These are phyloP conservation scores for Anguilla anguilla DNA, from an alignment of 2,797 vertebrate species.

Conservation along the genomic window DNA sequence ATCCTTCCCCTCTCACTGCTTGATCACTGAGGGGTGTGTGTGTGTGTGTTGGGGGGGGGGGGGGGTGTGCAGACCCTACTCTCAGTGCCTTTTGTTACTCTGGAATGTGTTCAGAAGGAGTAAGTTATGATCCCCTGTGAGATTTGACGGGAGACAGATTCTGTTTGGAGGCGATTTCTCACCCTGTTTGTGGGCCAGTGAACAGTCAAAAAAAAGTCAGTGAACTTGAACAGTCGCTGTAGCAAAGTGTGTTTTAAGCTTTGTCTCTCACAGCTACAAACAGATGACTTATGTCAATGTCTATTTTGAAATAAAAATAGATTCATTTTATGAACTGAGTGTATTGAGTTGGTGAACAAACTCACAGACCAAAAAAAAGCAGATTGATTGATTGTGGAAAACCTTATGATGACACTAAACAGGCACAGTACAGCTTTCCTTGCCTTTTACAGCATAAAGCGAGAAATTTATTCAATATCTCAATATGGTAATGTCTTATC, in stretches of 20 bases:
- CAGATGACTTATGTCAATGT: not conserved
- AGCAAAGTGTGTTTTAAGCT: not conserved
- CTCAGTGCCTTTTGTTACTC: conserved; percentile 5
- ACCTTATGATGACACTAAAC: too few species aligned
- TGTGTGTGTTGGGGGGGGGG: not conserved
- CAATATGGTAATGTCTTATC: too few species aligned
- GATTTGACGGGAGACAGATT: not conserved
- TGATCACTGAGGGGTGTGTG: not conserved
- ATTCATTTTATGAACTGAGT: not conserved
- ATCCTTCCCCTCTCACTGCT: not conserved
- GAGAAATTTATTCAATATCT: not conserved
- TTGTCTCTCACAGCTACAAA: not conserved
- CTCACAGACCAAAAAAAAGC: not conserved
- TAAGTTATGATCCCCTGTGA: conserved; percentile 25
- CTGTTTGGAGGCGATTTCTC: not conserved
- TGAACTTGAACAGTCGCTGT: not conserved
- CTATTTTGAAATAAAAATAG: not conserved
- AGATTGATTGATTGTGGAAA: not conserved
- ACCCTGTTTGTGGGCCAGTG: not conserved
- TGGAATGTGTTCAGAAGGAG: conserved; percentile 19
- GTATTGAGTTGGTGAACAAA: too few species aligned
- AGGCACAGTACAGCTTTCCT: not conserved
- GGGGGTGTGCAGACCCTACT: conserved; percentile 21
- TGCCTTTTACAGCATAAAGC: not conserved
- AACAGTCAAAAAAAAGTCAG: too few species aligned